phyloP scores from a whole-genome alignment of 2,113 vertebrate genomes.

The Aegotheles bennettii region DNA sequence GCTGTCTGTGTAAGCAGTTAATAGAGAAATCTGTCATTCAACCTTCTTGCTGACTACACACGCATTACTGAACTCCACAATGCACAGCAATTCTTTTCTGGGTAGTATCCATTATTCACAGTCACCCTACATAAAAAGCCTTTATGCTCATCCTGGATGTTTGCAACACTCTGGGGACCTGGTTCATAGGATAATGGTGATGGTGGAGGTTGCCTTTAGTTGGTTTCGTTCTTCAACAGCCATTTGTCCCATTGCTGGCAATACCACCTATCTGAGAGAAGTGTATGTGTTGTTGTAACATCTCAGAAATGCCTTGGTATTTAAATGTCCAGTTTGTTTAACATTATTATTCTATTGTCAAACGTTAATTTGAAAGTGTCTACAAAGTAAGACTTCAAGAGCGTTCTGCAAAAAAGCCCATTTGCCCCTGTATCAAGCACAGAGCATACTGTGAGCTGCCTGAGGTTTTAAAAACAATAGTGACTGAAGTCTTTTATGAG shows the following conservation, averaged over 20 bases:
- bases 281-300: neutral
- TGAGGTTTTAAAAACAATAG: neutral
- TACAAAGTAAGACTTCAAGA: neutral
- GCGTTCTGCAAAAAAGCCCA: neutral
- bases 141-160: neutral
- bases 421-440: neutral
- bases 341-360: neutral
- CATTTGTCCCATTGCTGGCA: neutral
- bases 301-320: neutral
- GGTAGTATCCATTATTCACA: neutral
- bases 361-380: neutral
- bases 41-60: neutral
- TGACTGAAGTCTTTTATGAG: neutral
- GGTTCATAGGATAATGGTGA: neutral
- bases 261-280: neutral
- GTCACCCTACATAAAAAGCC: slow-evolving; percentile 11
- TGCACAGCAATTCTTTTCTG: neutral
- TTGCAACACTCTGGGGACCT: neutral
- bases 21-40: neutral
- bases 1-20: neutral
- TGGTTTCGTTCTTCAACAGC: neutral
- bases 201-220: neutral
- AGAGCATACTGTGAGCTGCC: neutral
- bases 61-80: neutral
- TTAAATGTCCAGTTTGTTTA: neutral